Percentiles rank a stretch among this genome's conserved stretches.
These are phyloP conservation scores for Geodia barretti DNA, from an alignment of 37 sponge, comb jelly and placozoan genomes.

Conservation along the genomic window DNA sequence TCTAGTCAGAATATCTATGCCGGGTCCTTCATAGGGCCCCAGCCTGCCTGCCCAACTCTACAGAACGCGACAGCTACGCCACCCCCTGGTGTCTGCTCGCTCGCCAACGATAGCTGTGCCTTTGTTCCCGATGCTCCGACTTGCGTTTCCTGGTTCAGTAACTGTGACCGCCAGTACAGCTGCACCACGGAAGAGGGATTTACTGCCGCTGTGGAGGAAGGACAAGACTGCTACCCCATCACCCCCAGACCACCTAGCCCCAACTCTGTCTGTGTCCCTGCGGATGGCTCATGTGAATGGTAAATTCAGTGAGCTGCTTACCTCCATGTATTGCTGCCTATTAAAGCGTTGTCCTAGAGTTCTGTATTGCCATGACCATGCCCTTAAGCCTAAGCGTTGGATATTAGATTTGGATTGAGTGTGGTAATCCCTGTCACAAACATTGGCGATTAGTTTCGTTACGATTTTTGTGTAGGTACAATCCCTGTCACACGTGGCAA, in stretches of 20 bases:
- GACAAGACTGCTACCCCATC: background rate
- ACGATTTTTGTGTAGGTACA: too few relatives aligned
- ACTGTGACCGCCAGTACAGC: background rate
- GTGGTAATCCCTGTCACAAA: too few relatives aligned
- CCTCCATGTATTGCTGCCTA: too few relatives aligned
- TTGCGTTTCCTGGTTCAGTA: slow-evolving; percentile 12
- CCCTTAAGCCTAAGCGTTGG: too few relatives aligned
- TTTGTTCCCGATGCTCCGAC: slow-evolving; percentile 3
- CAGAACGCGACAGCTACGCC: background rate
- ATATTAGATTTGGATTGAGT: too few relatives aligned
- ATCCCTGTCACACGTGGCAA: slow-evolving; percentile 28
- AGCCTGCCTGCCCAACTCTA: background rate
- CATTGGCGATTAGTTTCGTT: too few relatives aligned
- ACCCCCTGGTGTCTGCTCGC: background rate
- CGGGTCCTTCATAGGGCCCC: background rate
- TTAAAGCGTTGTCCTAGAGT: too few relatives aligned
- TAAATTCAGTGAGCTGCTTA: too few relatives aligned
- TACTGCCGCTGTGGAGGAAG: background rate
- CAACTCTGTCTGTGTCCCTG: slow-evolving; percentile 9
- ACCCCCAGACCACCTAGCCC: background rate
- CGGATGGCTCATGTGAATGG: slow-evolving; percentile 25
- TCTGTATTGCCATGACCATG: too few relatives aligned
- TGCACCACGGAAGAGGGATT: slow-evolving; percentile 10
- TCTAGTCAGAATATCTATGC: background rate
- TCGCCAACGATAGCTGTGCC: slow-evolving; percentile 15